phyloP scores from a whole-genome alignment of 2,888 invertebrate species.

The Plebejus anna region DNA sequence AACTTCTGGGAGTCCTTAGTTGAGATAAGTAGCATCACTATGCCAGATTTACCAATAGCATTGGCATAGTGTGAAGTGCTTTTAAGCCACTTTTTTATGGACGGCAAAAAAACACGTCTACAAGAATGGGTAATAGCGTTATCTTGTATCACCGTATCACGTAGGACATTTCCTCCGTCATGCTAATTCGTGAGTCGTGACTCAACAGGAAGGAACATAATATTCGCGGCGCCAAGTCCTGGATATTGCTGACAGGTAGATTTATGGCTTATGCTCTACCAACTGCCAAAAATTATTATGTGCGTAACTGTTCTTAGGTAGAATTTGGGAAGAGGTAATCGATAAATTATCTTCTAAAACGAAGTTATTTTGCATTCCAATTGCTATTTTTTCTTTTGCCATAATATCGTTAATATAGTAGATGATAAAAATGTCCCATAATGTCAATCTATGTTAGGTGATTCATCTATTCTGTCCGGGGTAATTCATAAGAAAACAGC shows the following conservation, averaged over 20 bases:
- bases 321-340: background rate
- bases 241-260: slow-evolving; percentile 16
- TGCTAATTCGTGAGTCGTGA: slow-evolving; percentile 14
- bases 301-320: background rate
- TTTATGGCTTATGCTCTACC: background rate
- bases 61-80: too few species aligned
- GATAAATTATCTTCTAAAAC: background rate
- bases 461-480: too few species aligned
- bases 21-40: too few species aligned
- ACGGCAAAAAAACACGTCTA: background rate
- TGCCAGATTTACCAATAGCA: too few species aligned
- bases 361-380: background rate
- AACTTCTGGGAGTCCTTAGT: too few species aligned
- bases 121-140: background rate
- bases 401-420: too few species aligned
- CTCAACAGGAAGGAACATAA: slow-evolving; percentile 19
- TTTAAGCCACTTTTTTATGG: too few species aligned
- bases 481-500: too few species aligned
- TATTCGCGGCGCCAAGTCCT: slow-evolving; percentile 24
- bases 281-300: background rate
- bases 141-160: background rate
- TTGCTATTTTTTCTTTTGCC: background rate
- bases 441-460: too few species aligned
- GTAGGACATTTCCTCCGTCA: background rate
- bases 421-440: too few species aligned